Evolutionary conservation across 2,888 invertebrate species (phyloP).

Genomic region (Pyrocoelia pectoralis): DNA sequence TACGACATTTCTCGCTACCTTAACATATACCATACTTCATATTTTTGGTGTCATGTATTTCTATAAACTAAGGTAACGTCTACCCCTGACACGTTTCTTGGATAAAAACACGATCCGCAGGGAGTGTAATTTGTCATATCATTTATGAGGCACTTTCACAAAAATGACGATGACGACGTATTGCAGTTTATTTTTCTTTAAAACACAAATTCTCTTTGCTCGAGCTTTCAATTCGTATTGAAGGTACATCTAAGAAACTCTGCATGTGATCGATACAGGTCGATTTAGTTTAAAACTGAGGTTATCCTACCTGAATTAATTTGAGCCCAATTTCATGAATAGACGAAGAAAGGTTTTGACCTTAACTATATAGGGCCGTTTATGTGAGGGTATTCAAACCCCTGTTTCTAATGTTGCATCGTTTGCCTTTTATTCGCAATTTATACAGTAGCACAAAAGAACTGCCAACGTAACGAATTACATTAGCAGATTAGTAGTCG

Average conservation of each 20-base stretch:
- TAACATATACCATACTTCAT: constrained; percentile 42
- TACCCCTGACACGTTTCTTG: constrained; percentile 29
- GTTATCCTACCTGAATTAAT: constrained; percentile 13
- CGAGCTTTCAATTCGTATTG: not conserved
- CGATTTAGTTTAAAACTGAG: not conserved
- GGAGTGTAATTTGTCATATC: constrained; percentile 34
- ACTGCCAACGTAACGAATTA: constrained; percentile 58
- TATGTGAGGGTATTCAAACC: constrained; percentile 42
- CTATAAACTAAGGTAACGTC: constrained; percentile 40
- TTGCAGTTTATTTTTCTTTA: not conserved
- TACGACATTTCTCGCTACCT: constrained; percentile 41
- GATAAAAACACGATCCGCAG: constrained; percentile 23
- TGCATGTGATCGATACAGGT: not conserved
- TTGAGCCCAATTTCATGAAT: constrained; percentile 40
- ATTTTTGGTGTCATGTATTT: constrained; percentile 43
- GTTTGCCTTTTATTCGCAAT: constrained; percentile 53
- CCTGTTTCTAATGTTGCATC: constrained; percentile 49
- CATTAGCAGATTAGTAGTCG: constrained; percentile 57
- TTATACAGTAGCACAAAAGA: constrained; percentile 49
- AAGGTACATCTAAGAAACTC: not conserved
- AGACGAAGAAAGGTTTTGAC: constrained; percentile 40
- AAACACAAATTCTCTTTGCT: not conserved
- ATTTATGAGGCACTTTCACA: constrained; percentile 37
- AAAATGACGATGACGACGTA: not conserved
- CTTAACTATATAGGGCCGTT: constrained; percentile 22